Conservation (phyloP, 2,888 invertebrate species). For the Leptothorax acervorum region DNA sequence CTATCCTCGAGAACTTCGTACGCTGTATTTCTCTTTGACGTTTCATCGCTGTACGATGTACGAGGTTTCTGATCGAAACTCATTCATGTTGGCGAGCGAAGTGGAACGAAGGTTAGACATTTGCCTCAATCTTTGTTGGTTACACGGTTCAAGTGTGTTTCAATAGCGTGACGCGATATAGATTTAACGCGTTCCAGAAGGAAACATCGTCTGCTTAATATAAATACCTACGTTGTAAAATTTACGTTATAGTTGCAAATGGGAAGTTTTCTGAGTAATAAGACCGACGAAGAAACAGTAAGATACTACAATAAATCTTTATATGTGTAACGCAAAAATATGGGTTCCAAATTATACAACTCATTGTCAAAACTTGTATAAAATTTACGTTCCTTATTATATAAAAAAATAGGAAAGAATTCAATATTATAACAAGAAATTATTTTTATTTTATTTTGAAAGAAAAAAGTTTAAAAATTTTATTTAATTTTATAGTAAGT, state of each 20-base stretch:
- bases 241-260: background rate
- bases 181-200: background rate
- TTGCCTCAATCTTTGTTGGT: constrained; percentile 34
- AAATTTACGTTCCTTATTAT: background rate
- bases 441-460: background rate
- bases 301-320: background rate
- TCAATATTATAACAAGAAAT: background rate
- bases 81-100: constrained; percentile 28
- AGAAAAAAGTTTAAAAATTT: background rate
- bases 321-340: background rate
- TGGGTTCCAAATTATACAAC: background rate
- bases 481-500: background rate
- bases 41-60: background rate
- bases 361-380: background rate
- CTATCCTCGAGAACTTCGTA: background rate
- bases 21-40: background rate
- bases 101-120: constrained; percentile 57
- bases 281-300: too few species aligned
- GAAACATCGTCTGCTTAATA: background rate
- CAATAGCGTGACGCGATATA: constrained; percentile 15
- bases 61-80: constrained; percentile 22
- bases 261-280: background rate
- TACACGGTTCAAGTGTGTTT: constrained; percentile 15
- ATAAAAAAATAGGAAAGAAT: background rate
- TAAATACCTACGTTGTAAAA: constrained; percentile 4